A percentile compares a stretch with the other conserved stretches of the same genome.
These are phyloP conservation scores for Papilio polytes DNA, from an alignment of 1,140 invertebrate genomes.

Conservation along the genomic window DNA sequence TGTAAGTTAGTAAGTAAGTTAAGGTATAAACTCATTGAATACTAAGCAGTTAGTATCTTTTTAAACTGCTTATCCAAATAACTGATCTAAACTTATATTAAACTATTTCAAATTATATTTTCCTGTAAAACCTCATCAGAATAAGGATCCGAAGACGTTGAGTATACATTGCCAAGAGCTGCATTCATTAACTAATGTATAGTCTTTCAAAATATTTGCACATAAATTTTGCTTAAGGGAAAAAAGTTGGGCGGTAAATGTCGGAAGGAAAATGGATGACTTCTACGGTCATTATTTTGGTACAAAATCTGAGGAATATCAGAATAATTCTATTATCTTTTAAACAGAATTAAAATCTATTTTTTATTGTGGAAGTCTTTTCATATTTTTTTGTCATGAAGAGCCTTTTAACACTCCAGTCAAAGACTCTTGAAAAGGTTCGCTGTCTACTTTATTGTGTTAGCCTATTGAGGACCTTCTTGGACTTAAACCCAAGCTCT, in stretches of 20 bases:
- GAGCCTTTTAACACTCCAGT: neutral
- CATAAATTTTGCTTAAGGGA: constrained; percentile 70
- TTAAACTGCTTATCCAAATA: too few species aligned
- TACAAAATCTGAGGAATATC: neutral
- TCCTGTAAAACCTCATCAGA: constrained; percentile 44
- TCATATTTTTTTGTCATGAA: neutral
- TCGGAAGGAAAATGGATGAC: constrained; percentile 50
- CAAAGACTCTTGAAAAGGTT: neutral
- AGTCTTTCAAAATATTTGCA: constrained; percentile 76
- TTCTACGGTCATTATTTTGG: constrained; percentile 45
- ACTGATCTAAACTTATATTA: neutral
- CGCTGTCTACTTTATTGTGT: neutral
- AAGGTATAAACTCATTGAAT: too few species aligned
- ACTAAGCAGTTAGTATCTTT: too few species aligned
- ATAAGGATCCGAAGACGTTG: constrained; percentile 60
- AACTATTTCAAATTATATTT: neutral
- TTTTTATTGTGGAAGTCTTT: neutral
- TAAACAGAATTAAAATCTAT: neutral
- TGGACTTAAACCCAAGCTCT: neutral
- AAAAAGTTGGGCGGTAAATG: constrained; percentile 50
- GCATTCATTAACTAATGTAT: constrained; percentile 80
- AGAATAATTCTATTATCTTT: neutral
- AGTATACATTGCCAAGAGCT: constrained; percentile 67
- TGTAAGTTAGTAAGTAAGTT: too few species aligned
- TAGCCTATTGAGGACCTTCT: neutral